Percentiles rank a stretch among this genome's conserved stretches.
These are phyloP conservation scores for Conchocele bisecta DNA, from an alignment of 2,888 invertebrate species.

Conservation along the genomic window DNA sequence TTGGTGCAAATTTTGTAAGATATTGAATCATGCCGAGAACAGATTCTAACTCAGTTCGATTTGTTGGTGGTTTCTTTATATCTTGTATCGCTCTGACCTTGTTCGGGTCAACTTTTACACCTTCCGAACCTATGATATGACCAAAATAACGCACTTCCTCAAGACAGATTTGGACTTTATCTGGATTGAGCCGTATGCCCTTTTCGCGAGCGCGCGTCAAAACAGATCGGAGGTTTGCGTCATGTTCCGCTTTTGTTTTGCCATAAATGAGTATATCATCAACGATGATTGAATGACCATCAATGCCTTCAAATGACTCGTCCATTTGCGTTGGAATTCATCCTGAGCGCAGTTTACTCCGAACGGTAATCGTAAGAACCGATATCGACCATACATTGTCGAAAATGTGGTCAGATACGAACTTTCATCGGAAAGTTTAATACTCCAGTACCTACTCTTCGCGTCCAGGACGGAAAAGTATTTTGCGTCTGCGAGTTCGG, in stretches of 20 bases:
- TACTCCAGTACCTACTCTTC: slow-evolving; percentile 9
- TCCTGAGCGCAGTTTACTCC: slow-evolving; percentile 4
- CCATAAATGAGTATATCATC: slow-evolving; percentile 46
- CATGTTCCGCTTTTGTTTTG: slow-evolving; percentile 28
- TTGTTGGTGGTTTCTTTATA: slow-evolving; percentile 8
- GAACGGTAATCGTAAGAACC: background rate
- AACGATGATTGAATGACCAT: slow-evolving; percentile 28
- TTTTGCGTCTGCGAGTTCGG: slow-evolving; percentile 11
- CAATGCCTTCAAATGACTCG: slow-evolving; percentile 28
- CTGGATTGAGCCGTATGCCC: slow-evolving; percentile 35
- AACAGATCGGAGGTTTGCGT: slow-evolving; percentile 22
- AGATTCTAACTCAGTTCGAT: background rate
- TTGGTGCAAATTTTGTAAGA: slow-evolving; percentile 19
- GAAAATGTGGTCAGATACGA: slow-evolving; percentile 3
- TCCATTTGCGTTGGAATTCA: slow-evolving; percentile 4
- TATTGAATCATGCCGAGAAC: slow-evolving; percentile 17
- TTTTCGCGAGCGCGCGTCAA: slow-evolving; percentile 12
- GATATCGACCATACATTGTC: slow-evolving; percentile 1
- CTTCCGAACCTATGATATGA: slow-evolving; percentile 28
- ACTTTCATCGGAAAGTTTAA: background rate
- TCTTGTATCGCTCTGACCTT: slow-evolving; percentile 37
- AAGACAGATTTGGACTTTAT: slow-evolving; percentile 33
- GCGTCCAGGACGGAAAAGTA: slow-evolving; percentile 25
- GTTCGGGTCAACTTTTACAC: slow-evolving; percentile 34
- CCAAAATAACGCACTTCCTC: slow-evolving; percentile 42